Evolutionary conservation across 2,888 invertebrate species (phyloP), one percentile per base, ranked within the genome.

Genomic region (Melipona bicolor): DNA sequence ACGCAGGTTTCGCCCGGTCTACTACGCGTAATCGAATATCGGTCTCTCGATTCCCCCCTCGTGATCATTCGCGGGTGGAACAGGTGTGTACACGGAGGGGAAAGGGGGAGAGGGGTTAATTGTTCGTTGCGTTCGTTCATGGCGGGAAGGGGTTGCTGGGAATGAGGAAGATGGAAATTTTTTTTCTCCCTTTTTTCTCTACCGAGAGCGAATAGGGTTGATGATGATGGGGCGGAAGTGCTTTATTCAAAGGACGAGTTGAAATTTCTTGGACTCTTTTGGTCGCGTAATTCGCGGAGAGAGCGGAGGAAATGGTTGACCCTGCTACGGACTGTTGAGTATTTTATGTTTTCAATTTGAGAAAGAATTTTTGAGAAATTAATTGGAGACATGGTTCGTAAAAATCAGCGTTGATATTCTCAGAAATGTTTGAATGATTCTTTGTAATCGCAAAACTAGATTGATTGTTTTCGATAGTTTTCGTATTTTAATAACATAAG

Each of bases 21-120:
- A 17, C 36, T 64, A 59, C 56, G 70, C n/a, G 67, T 77, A 73
- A 81, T 81, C 79, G 62, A 81, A 81, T 81, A 56, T 72, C 61
- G 68, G 68, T 56, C 70, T 24, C 62, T 24, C 32, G 11, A 4
- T 73, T 36, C 64, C 43, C 32, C 67, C 6, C 21, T 49, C 52
- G 73, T 15, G 65, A 56, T 56, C 56, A 32, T 49, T 59, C 49
- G 21, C 50, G 62, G 3, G 43, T 24, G 56, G 2, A 56, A 49
- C 75, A 64, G 74, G 75, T 56, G 65, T 43, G 65, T 65, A 56
- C 74, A 67, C 36, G 43, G 1, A 9, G 2, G 11, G 43, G 5
- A 9, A 5, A 36, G 5, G 6, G 43, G 43, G 36, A 36, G 0
- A 36, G 1, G 54, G 21, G 27, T 65, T 67, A 67, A 67, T 75